These are phyloP conservation scores for Coreoperca whiteheadi DNA, from an alignment of 2,113 vertebrate species.

Conservation along the genomic window DNA sequence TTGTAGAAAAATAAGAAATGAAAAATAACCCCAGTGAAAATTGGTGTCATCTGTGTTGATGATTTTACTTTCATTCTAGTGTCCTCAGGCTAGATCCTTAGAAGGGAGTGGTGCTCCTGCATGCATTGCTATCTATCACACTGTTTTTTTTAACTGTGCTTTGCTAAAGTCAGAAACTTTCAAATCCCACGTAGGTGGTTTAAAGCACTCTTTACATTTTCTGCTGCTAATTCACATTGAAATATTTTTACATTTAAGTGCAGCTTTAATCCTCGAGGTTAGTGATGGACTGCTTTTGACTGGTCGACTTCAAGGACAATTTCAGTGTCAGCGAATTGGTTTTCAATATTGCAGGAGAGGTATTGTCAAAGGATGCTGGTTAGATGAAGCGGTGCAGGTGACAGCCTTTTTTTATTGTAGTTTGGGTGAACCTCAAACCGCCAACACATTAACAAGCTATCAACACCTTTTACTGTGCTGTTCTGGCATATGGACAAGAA, in stretches of 20 bases:
- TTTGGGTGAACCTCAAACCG: constrained; percentile 29
- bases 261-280: background rate
- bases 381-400: background rate
- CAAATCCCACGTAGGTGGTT: background rate
- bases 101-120: background rate
- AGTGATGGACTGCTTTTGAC: background rate
- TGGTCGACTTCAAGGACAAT: background rate
- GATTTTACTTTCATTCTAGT: constrained; percentile 28
- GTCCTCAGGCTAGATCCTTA: constrained; percentile 5
- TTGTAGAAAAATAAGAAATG: background rate
- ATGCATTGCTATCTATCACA: background rate
- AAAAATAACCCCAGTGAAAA: constrained; percentile 4
- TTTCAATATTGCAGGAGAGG: background rate
- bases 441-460: constrained; percentile 1
- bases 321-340: background rate
- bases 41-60: background rate
- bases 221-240: constrained; percentile 10
- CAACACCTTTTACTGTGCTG: constrained; percentile 27
- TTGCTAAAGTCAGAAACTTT: background rate
- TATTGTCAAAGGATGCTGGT: background rate
- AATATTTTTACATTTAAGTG: constrained; percentile 6
- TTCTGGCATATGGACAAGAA: constrained; percentile 12
- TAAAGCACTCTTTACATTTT: constrained; percentile 4
- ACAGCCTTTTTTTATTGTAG: background rate
- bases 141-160: constrained; percentile 6